A percentile compares a stretch with the other conserved stretches of the same genome.
phyloP scores from a whole-genome alignment of 2,797 vertebrate genomes.

The Tapera naevia region DNA sequence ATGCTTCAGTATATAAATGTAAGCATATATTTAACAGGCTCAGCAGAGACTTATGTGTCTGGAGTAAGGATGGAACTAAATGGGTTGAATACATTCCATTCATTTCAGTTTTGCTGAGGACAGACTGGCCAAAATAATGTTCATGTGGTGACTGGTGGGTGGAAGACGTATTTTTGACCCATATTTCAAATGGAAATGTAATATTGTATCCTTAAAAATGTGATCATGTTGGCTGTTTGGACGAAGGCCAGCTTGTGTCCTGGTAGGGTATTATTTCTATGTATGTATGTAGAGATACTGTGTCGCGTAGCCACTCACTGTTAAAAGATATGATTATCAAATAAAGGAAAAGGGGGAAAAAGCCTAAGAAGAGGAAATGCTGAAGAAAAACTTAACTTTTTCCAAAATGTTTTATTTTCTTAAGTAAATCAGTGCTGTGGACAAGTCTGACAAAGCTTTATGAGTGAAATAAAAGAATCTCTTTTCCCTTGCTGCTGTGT shows the following conservation, averaged over 20 bases:
- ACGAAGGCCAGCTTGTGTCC: background rate
- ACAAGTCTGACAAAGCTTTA: background rate
- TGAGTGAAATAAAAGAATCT: background rate
- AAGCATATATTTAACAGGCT: background rate
- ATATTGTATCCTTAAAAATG: background rate
- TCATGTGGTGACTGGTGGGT: background rate
- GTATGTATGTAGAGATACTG: background rate
- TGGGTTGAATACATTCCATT: rapidly evolving
- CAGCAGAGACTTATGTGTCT: background rate
- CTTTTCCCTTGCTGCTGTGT: background rate
- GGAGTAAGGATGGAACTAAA: background rate
- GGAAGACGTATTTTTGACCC: background rate
- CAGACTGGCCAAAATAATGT: background rate
- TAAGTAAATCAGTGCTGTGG: background rate
- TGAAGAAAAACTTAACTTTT: background rate
- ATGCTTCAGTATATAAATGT: background rate
- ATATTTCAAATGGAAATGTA: background rate
- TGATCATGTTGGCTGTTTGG: background rate
- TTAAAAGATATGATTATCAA: background rate
- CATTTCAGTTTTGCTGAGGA: background rate
- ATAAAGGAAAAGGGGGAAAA: background rate
- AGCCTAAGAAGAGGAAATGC: too few species aligned
- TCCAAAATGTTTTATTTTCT: background rate
- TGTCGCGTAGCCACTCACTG: background rate
- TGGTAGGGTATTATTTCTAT: background rate